These are phyloP conservation scores for Phaethornis superciliosus DNA, from an alignment of 2,113 vertebrate species.

Conservation along the genomic window DNA sequence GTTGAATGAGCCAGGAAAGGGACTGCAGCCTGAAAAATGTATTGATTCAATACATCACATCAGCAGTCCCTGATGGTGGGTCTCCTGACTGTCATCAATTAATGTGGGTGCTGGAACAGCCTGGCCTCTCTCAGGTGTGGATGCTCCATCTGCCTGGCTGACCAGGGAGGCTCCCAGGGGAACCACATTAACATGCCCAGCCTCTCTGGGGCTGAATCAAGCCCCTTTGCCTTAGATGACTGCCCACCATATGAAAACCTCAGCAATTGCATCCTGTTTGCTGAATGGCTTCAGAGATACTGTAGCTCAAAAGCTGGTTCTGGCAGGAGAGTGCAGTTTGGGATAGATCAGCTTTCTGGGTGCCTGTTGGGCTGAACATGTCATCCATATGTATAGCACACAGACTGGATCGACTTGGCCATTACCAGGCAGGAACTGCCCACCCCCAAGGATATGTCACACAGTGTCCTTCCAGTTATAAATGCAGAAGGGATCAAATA, in stretches of 20 bases:
- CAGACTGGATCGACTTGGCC: background rate
- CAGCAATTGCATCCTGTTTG: background rate
- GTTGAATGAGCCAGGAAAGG: background rate
- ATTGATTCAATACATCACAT: background rate
- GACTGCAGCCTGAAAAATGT: background rate
- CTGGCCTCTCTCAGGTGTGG: background rate
- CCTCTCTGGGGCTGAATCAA: background rate
- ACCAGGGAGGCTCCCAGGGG: background rate
- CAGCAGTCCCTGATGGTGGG: accelerated
- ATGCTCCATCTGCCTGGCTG: background rate
- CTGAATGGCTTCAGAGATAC: background rate
- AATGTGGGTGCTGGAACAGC: background rate
- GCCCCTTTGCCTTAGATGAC: background rate
- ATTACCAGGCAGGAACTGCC: background rate
- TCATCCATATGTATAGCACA: background rate
- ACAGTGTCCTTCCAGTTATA: background rate
- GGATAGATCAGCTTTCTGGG: background rate
- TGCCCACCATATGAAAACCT: background rate
- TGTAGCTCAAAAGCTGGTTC: background rate
- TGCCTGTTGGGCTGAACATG: background rate
- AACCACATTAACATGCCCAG: background rate
- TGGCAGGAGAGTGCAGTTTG: accelerated
- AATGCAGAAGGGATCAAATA: background rate
- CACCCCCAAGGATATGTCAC: background rate
- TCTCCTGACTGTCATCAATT: background rate